Conservation (phyloP, 1,140 invertebrate species). For the Procambarus clarkii region DNA sequence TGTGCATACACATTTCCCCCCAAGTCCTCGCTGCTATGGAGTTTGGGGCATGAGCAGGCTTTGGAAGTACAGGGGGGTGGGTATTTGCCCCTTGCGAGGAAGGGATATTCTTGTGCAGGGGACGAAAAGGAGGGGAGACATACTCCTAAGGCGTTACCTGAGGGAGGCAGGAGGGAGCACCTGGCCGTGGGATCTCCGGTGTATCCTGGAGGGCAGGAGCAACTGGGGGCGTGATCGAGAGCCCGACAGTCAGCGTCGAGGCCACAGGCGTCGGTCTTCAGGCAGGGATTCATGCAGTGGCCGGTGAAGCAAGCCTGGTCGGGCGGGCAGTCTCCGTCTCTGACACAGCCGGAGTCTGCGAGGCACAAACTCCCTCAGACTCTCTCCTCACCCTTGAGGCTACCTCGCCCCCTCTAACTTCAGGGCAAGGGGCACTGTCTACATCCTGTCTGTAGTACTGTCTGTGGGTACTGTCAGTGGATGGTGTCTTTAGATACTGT, state of each 20-base stretch:
- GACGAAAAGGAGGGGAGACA: too few species aligned
- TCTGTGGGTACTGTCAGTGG: too few species aligned
- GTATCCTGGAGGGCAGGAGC: conserved; percentile 81
- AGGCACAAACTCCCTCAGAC: conserved; percentile 21
- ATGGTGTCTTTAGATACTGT: too few species aligned
- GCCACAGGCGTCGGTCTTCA: conserved; percentile 74
- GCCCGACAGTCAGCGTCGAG: conserved; percentile 74
- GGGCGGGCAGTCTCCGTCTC: conserved; percentile 85
- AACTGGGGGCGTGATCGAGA: conserved; percentile 81
- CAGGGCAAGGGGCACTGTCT: too few species aligned
- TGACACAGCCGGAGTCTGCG: conserved; percentile 85
- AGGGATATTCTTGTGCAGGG: too few species aligned
- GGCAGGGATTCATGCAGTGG: conserved; percentile 86
- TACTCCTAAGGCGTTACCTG: conserved; percentile 18
- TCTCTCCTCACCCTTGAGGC: not conserved
- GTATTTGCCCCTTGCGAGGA: too few species aligned
- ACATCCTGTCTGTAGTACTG: too few species aligned
- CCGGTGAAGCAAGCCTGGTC: conserved; percentile 85
- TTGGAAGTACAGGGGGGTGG: too few species aligned
- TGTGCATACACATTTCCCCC: too few species aligned
- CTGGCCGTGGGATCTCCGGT: conserved; percentile 72
- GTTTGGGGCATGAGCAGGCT: too few species aligned
- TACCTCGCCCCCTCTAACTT: not conserved
- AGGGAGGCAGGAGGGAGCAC: conserved; percentile 55
- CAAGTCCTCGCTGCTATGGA: too few species aligned